phyloP scores from a whole-genome alignment of 2,797 vertebrate genomes.

The Synaphobranchus kaupii region DNA sequence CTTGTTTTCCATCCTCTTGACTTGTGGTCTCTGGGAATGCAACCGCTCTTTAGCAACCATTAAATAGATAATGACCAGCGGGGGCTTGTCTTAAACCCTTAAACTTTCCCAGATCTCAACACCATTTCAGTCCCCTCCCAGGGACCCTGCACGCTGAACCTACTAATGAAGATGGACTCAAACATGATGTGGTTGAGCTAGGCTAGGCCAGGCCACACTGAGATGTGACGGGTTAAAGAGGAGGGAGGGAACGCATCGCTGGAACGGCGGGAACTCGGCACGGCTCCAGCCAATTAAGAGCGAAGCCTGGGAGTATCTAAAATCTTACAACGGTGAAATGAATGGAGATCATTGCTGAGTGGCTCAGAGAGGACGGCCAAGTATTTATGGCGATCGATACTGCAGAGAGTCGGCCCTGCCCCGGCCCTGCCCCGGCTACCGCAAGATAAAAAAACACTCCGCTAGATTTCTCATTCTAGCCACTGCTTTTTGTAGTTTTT shows the following conservation, averaged over 20 bases:
- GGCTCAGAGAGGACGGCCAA: constrained; percentile 24
- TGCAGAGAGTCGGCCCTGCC: neutral
- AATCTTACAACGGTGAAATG: constrained; percentile 30
- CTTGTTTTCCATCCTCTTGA: neutral
- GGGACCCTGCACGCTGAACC: neutral
- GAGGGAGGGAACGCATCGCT: neutral
- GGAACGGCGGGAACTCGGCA: constrained; percentile 22
- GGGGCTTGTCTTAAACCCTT: neutral
- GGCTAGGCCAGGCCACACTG: neutral
- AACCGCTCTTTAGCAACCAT: neutral
- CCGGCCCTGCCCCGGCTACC: neutral
- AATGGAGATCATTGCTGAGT: constrained; percentile 37
- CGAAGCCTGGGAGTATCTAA: neutral
- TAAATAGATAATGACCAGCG: neutral
- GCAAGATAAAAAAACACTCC: neutral
- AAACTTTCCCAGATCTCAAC: neutral
- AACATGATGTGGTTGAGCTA: constrained; percentile 16
- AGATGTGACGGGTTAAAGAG: neutral
- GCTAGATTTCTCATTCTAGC: neutral
- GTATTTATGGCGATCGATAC: constrained; percentile 20
- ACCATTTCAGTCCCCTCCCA: neutral
- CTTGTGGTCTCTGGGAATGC: neutral
- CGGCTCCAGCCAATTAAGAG: constrained; percentile 23
- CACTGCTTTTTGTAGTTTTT: constrained; percentile 13
- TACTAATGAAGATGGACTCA: neutral